Percentiles rank a stretch among this genome's conserved stretches.
These are phyloP conservation scores for Drosophila parthenogenetica DNA, from an alignment of 2,888 invertebrate genomes.

Conservation along the genomic window DNA sequence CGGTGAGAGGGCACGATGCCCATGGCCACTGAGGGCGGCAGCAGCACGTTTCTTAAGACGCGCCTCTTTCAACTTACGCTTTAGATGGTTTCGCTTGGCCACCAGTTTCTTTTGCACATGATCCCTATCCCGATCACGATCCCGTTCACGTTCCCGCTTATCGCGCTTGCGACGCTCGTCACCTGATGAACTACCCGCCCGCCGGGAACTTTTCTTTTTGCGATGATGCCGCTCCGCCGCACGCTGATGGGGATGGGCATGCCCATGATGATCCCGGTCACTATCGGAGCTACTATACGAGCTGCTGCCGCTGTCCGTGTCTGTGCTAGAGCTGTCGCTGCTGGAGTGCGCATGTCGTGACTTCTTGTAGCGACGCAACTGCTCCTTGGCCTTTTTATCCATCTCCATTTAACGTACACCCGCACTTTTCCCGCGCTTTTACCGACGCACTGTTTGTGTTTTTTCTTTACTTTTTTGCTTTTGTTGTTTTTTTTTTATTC, in stretches of 20 bases:
- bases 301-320: constrained; percentile 82
- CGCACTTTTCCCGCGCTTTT: constrained; percentile 36
- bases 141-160: constrained; percentile 74
- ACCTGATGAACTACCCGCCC: constrained; percentile 87
- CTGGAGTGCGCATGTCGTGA: constrained; percentile 82
- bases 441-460: neutral
- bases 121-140: constrained; percentile 63
- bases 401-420: constrained; percentile 62
- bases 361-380: constrained; percentile 83
- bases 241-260: constrained; percentile 60
- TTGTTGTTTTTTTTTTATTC: constrained; percentile 7
- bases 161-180: constrained; percentile 83
- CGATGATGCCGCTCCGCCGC: constrained; percentile 83
- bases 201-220: constrained; percentile 85
- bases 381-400: constrained; percentile 84
- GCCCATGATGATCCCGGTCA: constrained; percentile 63
- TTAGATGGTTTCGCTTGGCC: constrained; percentile 84
- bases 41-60: constrained; percentile 82
- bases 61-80: constrained; percentile 84
- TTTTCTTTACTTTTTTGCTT: neutral
- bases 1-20: constrained; percentile 81
- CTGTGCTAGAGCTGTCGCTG: constrained; percentile 83
- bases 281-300: constrained; percentile 83
- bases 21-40: constrained; percentile 78
- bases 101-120: constrained; percentile 84